Evolutionary conservation across 2,113 vertebrate species (phyloP).

Genomic region (Rhea pennata): DNA sequence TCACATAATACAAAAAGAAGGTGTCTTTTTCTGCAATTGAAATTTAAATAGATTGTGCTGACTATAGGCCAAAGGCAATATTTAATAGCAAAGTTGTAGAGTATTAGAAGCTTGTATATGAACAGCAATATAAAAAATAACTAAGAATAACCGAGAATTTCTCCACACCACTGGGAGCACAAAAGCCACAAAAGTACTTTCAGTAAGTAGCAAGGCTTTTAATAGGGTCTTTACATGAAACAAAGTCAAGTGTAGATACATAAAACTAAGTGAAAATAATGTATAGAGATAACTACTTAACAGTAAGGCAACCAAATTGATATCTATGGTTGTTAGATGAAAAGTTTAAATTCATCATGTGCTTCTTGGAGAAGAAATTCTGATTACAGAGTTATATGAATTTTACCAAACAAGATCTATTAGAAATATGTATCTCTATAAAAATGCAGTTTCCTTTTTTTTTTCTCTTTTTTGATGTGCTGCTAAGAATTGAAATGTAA

Average conservation of each 20-base stretch:
- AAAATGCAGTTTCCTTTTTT: neutral
- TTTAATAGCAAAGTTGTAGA: constrained; percentile 1
- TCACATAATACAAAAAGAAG: constrained; percentile 53
- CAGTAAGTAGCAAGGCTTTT: neutral
- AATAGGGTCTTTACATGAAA: neutral
- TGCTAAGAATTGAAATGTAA: neutral
- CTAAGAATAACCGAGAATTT: neutral
- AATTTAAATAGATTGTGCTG: constrained; percentile 40
- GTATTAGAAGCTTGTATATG: neutral
- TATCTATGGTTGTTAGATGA: neutral
- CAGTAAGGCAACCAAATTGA: neutral
- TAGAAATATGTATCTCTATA: neutral
- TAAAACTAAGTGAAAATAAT: neutral
- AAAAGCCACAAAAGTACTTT: neutral
- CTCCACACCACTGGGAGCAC: neutral
- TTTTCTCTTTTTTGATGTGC: neutral
- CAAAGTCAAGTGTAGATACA: neutral
- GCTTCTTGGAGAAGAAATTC: neutral
- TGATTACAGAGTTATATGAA: neutral
- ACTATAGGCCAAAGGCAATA: neutral
- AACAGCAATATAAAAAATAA: neutral
- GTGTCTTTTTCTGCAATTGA: neutral
- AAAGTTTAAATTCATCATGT: neutral
- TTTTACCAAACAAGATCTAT: neutral
- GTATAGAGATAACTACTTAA: neutral